phyloP scores from a whole-genome alignment of 2,113 vertebrate genomes.

The Muscicapa adusta region DNA sequence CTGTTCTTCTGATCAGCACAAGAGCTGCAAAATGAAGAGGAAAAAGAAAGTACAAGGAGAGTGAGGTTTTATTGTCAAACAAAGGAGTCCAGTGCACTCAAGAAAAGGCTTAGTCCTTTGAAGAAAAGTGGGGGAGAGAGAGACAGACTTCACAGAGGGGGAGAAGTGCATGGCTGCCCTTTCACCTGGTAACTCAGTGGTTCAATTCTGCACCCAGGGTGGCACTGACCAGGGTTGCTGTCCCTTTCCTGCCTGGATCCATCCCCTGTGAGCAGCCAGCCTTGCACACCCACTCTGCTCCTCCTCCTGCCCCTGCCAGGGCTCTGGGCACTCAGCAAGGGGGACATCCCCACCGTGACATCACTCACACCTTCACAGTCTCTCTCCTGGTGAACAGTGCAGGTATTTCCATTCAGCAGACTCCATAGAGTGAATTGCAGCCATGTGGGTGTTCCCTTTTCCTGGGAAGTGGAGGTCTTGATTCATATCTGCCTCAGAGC shows the following conservation, averaged over 20 bases:
- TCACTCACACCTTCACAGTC: neutral
- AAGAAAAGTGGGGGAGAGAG: neutral
- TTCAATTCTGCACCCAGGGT: fast-evolving
- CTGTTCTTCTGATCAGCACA: neutral
- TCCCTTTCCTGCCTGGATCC: neutral
- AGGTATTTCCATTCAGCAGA: neutral
- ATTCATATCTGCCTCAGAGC: neutral
- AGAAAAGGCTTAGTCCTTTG: neutral
- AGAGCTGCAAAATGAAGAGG: neutral
- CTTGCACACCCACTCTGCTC: neutral
- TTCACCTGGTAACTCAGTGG: fast-evolving
- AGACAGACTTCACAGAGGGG: neutral
- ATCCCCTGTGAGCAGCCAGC: neutral
- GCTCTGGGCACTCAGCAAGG: neutral
- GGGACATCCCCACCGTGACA: fast-evolving
- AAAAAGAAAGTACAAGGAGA: neutral
- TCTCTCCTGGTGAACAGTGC: neutral
- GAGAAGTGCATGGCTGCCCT: neutral
- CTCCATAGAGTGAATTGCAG: neutral
- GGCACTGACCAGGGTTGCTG: neutral
- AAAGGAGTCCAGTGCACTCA: neutral
- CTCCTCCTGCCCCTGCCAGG: neutral
- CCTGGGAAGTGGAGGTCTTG: neutral
- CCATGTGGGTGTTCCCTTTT: fast-evolving
- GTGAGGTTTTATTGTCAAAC: neutral